Conservation (phyloP, 2,888 invertebrate genomes). For the Rhorus exstirpatorius region DNA sequence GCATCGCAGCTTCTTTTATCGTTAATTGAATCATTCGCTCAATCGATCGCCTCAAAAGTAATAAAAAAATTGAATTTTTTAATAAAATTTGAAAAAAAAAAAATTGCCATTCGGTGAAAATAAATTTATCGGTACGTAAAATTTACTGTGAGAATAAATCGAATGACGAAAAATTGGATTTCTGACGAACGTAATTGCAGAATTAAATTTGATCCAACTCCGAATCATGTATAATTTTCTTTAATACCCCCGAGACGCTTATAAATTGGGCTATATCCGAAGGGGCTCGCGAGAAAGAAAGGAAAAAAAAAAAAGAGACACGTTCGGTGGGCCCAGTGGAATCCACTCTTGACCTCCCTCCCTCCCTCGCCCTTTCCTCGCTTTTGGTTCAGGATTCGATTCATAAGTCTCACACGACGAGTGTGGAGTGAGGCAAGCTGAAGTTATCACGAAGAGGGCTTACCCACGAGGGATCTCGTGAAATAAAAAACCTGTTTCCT, state of each 20-base stretch:
- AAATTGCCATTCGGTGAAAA: too few species aligned
- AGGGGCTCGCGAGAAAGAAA: conserved; percentile 16
- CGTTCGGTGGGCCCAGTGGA: conserved; percentile 25
- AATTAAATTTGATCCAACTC: neutral
- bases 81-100: neutral
- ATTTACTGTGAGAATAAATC: too few species aligned
- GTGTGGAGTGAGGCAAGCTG: conserved; percentile 24
- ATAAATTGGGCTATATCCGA: conserved; percentile 16
- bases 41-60: too few species aligned
- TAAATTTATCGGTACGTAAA: too few species aligned
- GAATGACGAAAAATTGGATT: neutral
- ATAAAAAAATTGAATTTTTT: neutral
- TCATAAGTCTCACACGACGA: conserved; percentile 52
- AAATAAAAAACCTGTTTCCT: conserved; percentile 81
- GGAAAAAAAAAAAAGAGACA: neutral
- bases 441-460: conserved; percentile 76
- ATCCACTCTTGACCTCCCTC: conserved; percentile 28
- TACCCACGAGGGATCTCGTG: conserved; percentile 66
- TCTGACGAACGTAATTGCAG: neutral
- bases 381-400: conserved; percentile 48
- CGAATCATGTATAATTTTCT: neutral
- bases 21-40: neutral
- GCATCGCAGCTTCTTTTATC: neutral
- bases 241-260: conserved; percentile 20
- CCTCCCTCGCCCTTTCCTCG: conserved; percentile 1